Base-by-base conservation (phyloP, 2,888 invertebrate genomes). In the Lasioglossum oenotherae region DNA sequence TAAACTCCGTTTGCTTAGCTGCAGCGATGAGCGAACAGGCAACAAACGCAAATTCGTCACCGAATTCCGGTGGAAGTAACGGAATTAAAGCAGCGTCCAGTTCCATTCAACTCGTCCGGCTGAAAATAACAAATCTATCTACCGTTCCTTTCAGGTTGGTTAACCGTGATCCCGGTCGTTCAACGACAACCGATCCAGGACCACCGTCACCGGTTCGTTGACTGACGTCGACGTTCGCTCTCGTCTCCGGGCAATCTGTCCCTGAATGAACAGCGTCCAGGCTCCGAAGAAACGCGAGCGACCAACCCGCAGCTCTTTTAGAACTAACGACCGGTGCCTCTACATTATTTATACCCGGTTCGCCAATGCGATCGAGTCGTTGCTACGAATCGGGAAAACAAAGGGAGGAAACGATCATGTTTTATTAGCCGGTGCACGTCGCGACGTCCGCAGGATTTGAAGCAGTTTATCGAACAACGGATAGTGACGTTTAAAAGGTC, bases 301-400 rank as follows among this genome's bases (percentile, higher is more conserved):
- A 74, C 76, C 81, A 79, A 81, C 81, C 80, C 86, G 85, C 53
- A 86, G 84, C 85, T 89, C 89, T 90, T 91, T 89, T 85, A 88
- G 85, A 89, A 81, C 85, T 91, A 90, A 90, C 89, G 91, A 91
- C 90, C 86, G 84, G 87, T 86, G 85, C 82, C 81, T 90, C 86
- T 90, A 88, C 90, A 91, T 91, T 91, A 91, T 91, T 91, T 91
- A 91, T 91, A 91, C 82, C 69, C 64, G 75, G 79, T 57, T 82
- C 67, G 80, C 69, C 85, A 77, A 86, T 85, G 74, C 77, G 81
- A 82, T 86, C 83, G 85, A 87, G 82, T 77, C 83, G 74, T 85
- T 64, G 60, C 82, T 87, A 83, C 86, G 87, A 91, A 91, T 91
- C 89, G 88, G 88, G 89, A 88, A 84, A 90, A 86, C 86, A 81